phyloP scores from a whole-genome alignment of 2,797 vertebrate genomes.

The Psittacula echo region DNA sequence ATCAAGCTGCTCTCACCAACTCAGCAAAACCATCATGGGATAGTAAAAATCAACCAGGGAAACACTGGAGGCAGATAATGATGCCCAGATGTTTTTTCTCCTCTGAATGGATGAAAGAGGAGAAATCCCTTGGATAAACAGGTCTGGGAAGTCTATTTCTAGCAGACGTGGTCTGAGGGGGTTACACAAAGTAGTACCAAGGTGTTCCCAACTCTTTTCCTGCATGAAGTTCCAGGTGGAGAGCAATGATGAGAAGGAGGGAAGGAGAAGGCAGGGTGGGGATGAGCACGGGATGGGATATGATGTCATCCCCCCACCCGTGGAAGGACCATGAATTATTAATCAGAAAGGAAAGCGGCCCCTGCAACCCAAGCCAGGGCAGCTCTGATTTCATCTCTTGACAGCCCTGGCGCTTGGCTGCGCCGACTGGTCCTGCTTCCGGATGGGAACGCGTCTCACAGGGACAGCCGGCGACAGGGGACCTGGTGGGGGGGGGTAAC shows the following conservation, averaged over 20 bases:
- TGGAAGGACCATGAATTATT: conserved; percentile 60
- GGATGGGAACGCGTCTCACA: background rate
- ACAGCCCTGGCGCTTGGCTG: conserved; percentile 37
- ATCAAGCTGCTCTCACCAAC: background rate
- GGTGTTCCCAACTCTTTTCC: background rate
- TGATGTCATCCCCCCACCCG: conserved; percentile 46
- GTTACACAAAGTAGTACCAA: background rate
- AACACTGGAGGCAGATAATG: background rate
- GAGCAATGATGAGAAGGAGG: background rate
- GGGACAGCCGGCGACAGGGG: background rate
- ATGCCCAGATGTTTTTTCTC: background rate
- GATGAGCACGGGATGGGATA: background rate
- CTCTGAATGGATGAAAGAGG: background rate
- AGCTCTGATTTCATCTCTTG: conserved; percentile 62
- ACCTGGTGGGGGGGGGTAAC: rapidly evolving
- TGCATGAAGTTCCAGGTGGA: background rate
- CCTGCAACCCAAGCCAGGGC: conserved; percentile 45
- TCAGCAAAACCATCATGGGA: rapidly evolving
- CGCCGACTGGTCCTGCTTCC: background rate
- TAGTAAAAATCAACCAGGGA: background rate
- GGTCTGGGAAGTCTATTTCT: background rate
- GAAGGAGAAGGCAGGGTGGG: background rate
- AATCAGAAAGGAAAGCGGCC: conserved; percentile 22
- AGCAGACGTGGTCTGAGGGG: rapidly evolving
- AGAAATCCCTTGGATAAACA: background rate